Base-by-base conservation (phyloP, 2,797 vertebrate genomes). In the Cygnus olor region DNA sequence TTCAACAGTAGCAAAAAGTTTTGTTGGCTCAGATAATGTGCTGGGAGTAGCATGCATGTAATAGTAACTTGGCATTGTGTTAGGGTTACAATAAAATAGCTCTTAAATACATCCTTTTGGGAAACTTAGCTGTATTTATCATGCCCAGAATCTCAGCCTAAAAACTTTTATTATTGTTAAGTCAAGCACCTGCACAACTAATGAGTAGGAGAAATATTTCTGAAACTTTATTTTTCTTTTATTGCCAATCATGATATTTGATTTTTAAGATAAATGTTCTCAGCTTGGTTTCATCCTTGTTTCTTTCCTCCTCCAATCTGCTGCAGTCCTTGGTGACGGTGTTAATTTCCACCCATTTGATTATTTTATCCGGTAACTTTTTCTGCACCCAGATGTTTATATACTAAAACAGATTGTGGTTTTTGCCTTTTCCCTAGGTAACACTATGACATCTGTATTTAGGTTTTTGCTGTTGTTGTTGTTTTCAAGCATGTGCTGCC, bases 401-500 rank as follows among this genome's bases (percentile, higher is more conserved):
- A 44, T 61, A 28, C 60, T 66, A 45, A 81, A 95, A 54, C 80
- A 91, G 83, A 64, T 19, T 71, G 85, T 91, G 74, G 2, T 1
- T 72, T 94, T 92, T 91, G n/a, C 73, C 38, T 86, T 90, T 95
- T 91, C 71, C 56, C 71, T 89, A 53, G 42, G 20, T 93, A 86
- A 38, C 66, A 63, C 63, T 71, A 1, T 70, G 80, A 77, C 85
- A 90, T 86, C 85, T 96, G 83, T 73, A 68, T 91, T 94, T 85
- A 61, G 56, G 0, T 69, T 93, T 89, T 83, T 80, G 25, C 63
- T 85, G 68, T 49, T 81, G 27, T 7, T 84, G 18, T 66, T 90
- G 86, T 83, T 88, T 93, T 82, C 60, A 70, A 82, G 94, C 28
- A 5, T 86, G 27, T 96, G 87, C 92, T 96, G 94, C 95, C 92